Conservation (phyloP, 2,797 vertebrate genomes). For the Centropyge bicolor region DNA sequence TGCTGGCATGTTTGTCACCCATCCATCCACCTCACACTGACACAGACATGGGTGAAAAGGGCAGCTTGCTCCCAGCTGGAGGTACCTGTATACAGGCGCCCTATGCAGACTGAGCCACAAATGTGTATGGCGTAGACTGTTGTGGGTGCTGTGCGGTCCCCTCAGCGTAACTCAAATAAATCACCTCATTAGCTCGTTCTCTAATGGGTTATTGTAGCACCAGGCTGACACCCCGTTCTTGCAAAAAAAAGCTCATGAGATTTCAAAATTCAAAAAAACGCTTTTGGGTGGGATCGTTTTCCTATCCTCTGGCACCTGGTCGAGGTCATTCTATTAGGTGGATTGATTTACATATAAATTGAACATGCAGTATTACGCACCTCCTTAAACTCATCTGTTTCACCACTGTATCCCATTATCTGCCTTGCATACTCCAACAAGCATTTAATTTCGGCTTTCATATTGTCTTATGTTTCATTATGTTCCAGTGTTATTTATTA, state of each 20-base stretch:
- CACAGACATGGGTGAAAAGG: constrained; percentile 43
- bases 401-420: constrained; percentile 77
- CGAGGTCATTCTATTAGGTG: constrained; percentile 80
- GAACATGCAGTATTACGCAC: constrained; percentile 75
- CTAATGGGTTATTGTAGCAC: constrained; percentile 72
- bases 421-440: constrained; percentile 76
- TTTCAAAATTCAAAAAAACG: constrained; percentile 65
- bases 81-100: neutral
- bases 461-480: constrained; percentile 81
- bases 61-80: constrained; percentile 31
- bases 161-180: constrained; percentile 52
- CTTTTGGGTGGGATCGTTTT: constrained; percentile 74
- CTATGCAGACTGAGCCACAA: neutral
- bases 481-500: constrained; percentile 81
- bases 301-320: constrained; percentile 76
- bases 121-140: constrained; percentile 22
- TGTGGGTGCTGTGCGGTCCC: constrained; percentile 12
- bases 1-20: constrained; percentile 51
- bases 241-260: constrained; percentile 65
- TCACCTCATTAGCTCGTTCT: constrained; percentile 72
- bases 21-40: constrained; percentile 51
- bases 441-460: constrained; percentile 78
- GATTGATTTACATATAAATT: constrained; percentile 86
- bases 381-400: constrained; percentile 80
- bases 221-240: constrained; percentile 56